Evolutionary conservation across 2,113 vertebrate genomes (phyloP), one percentile per base, ranked within the genome.

Genomic region (Colius striatus): DNA sequence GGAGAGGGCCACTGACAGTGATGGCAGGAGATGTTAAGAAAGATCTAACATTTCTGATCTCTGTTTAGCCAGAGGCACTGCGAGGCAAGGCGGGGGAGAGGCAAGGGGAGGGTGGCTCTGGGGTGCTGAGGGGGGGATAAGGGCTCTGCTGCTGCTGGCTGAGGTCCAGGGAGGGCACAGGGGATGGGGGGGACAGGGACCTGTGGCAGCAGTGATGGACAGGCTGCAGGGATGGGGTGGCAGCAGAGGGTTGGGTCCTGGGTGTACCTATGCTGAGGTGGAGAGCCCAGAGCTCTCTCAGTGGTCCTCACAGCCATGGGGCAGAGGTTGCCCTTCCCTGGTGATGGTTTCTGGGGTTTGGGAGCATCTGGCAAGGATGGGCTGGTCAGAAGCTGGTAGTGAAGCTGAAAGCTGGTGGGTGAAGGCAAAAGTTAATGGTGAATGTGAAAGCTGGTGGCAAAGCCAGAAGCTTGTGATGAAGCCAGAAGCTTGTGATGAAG

Each of bases 1-100:
- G 89, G 92, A 95, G 95, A 86, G 43, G 92, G 92, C 74, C 95
- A 82, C 96, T 97, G 98, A 95, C 97, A 97, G 97, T 55, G 92
- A 97, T 98, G 97, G 97, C 98, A 98, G 97, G 98, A 98, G 97
- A 97, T 98, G 97, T 95, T 97, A 97, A 72, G 97, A 96, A 97
- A 98, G 98, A 98, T 98, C 98, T 98, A 96, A 97, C 96, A 95
- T 95, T 96, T 98, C 98, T 98, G 97, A 98, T 98, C 90, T 88
- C 97, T 96, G 96, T 94, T 97, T 98, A 96, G 98, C 98, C 98
- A 94, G 96, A 97, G 98, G 98, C 98, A 2, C 87, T 96, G 91
- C 80, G 97, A 98, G 97, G 97, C 96, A 95, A 95, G 92, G 91
- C 80, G 80, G 97, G 97, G 38, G 94, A 97, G 96, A 94, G 84